Base-by-base conservation (phyloP, 2,113 vertebrate species). In the Gopherus evgoodei region DNA sequence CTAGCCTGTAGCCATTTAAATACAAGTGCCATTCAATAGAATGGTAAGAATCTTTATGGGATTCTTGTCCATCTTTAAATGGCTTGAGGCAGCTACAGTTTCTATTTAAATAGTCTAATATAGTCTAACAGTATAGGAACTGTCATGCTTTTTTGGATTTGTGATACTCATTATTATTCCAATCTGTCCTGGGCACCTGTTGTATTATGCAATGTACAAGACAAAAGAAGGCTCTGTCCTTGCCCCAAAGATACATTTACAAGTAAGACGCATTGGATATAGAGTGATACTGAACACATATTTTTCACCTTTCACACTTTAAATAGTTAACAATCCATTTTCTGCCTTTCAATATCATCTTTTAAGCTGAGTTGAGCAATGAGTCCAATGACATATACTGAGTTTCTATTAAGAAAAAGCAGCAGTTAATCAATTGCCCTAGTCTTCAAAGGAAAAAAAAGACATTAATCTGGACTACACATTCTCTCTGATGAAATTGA, bases 1-100 rank as follows among this genome's bases (percentile, higher is more conserved):
- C 54, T 81, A 53, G 22, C n/a, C 65, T 75, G 14, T 93, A 27
- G 16, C 7, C 42, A 84, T 86, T 79, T 54, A 87, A 90, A 59
- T 38, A 24, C 1, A 8, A 79, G 4, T 78, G 17, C 29, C 53
- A 84, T 52, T 69, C 21, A 69, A 6, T 21, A 72, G 14, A 53
- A 38, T 52, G 62, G n/a, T 16, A 42, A 25, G 10, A n/a, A 47
- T 31, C 21, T 21, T 25, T 27, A 38, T 0, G 1, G 49, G 49
- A 91, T 72, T 90, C 75, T 89, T 29, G 24, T 76, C 56, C 54
- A 0, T 78, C 78, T 90, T 27, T 76, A 59, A 91, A 81, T 25
- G 42, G 38, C 25, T 47, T 21, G 52, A 85, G 65, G 80, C 22
- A 80, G 44, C 29, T n/a, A 88, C 52, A 94, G 27, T 29, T 76